These are phyloP conservation scores for Strigamia maritima DNA, from an alignment of 2,888 invertebrate genomes.

Conservation along the genomic window DNA sequence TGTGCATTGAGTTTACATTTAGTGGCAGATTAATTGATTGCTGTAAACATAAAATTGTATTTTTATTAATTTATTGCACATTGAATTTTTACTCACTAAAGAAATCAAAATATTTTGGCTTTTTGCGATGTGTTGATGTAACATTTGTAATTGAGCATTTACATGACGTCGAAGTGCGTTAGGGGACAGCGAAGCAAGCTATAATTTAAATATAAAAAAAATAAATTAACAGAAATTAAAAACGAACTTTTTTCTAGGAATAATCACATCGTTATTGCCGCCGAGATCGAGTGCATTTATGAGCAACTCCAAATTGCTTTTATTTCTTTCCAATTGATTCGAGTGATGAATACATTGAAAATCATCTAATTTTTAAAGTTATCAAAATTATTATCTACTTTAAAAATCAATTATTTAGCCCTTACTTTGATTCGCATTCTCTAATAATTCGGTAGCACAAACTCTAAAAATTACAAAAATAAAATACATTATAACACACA, in stretches of 20 bases:
- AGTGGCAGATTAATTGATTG: not conserved
- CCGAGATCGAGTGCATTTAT: not conserved
- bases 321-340: not conserved
- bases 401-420: no score
- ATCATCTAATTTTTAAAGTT: not conserved
- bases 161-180: not conserved
- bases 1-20: not conserved
- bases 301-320: not conserved
- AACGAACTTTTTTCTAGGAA: not conserved
- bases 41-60: not conserved
- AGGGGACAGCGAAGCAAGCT: not conserved
- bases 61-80: not conserved
- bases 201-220: not conserved
- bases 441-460: not conserved
- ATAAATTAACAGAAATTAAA: not conserved
- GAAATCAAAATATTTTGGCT: conserved; percentile 19
- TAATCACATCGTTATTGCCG: not conserved
- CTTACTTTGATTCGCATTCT: not conserved
- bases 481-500: no score
- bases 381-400: not conserved
- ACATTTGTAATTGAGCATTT: conserved; percentile 6
- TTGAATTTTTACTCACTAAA: not conserved
- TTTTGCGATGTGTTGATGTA: not conserved
- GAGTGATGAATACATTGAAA: not conserved
- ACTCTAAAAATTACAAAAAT: no score